Evolutionary conservation across 2,113 vertebrate genomes (phyloP).

Genomic region (Leptocoma aspasia): DNA sequence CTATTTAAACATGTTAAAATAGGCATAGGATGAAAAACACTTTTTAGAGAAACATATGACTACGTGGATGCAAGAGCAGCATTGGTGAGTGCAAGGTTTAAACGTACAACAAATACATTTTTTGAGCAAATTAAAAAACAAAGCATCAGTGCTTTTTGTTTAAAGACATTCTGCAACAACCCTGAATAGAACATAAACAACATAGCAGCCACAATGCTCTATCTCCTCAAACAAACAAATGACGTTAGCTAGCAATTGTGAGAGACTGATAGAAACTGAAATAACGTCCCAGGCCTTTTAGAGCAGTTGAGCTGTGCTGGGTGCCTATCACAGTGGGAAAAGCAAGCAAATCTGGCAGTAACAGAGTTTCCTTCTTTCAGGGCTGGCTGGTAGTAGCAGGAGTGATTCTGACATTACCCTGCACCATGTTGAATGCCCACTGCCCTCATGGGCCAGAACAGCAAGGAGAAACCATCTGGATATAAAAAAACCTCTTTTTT

Average conservation of each 20-base stretch:
- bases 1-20: not conserved
- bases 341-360: not conserved
- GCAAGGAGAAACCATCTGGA: not conserved
- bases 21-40: not conserved
- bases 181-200: not conserved
- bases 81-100: rapidly evolving
- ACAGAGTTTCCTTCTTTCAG: not conserved
- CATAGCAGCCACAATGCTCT: not conserved
- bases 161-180: not conserved
- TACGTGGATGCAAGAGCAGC: not conserved
- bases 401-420: not conserved
- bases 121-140: not conserved
- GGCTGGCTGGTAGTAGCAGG: not conserved
- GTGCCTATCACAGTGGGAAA: not conserved
- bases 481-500: not conserved
- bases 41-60: not conserved
- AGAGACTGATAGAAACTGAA: not conserved
- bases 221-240: not conserved
- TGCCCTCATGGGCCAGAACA: not conserved
- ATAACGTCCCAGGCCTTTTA: not conserved
- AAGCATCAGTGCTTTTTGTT: not conserved
- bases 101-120: not conserved
- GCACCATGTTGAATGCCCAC: rapidly evolving
- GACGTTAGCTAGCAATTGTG: not conserved
- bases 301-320: not conserved